Percentiles rank a stretch among this genome's conserved stretches.
These are phyloP conservation scores for Lepidocolaptes lacrymiger DNA, from an alignment of 2,797 vertebrate species.

Conservation along the genomic window DNA sequence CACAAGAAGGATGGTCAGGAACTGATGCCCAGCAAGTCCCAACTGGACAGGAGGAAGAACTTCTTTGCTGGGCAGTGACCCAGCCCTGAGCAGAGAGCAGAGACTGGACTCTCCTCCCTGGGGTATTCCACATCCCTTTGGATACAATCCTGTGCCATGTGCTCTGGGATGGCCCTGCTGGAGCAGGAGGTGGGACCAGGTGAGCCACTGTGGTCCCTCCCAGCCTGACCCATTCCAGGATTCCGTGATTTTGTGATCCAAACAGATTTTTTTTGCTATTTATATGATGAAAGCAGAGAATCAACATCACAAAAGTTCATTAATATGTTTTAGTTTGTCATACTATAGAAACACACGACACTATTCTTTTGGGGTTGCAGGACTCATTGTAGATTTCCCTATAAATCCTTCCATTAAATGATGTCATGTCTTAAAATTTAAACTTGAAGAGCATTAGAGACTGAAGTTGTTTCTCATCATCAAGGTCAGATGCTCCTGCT, in stretches of 20 bases:
- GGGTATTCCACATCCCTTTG: background rate
- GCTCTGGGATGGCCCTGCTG: background rate
- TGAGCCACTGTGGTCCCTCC: background rate
- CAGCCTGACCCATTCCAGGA: no score
- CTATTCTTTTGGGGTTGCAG: background rate
- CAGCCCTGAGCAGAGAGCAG: background rate
- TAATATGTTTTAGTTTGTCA: background rate
- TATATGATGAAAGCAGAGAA: background rate
- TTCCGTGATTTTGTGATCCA: background rate
- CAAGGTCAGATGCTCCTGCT: background rate
- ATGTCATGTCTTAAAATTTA: background rate
- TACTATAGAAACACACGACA: rapidly evolving
- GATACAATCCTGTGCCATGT: background rate
- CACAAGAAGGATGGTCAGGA: background rate
- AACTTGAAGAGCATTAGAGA: background rate
- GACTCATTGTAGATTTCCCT: background rate
- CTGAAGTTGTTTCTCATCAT: background rate
- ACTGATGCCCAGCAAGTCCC: background rate
- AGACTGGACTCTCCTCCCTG: no score
- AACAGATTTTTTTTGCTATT: background rate
- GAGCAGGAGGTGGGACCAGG: background rate
- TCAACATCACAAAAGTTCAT: rapidly evolving
- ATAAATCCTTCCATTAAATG: background rate
- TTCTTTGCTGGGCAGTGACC: background rate
- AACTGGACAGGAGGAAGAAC: background rate